Conservation (phyloP, 2,888 invertebrate species). For the Temnothorax unifasciatus region DNA sequence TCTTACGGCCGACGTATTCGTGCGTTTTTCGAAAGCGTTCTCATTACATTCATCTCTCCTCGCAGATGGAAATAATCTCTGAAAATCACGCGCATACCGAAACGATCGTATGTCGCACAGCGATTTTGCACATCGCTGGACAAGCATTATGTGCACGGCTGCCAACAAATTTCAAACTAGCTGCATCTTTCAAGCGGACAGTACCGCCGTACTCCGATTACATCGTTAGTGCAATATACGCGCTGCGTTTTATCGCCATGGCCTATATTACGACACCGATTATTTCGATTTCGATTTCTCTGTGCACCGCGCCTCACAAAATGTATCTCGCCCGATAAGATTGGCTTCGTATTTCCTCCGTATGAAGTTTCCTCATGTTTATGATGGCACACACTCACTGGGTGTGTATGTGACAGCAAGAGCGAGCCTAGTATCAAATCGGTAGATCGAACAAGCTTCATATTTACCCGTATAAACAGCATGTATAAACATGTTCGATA, state of each 20-base stretch:
- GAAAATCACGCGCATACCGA: conserved; percentile 19
- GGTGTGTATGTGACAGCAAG: not conserved
- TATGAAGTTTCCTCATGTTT: conserved; percentile 18
- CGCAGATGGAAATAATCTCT: conserved; percentile 22
- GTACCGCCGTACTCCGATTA: conserved; percentile 19
- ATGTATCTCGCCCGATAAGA: conserved; percentile 24
- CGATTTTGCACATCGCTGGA: conserved; percentile 40
- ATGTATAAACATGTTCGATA: not conserved
- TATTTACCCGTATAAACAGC: not conserved
- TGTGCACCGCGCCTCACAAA: not conserved
- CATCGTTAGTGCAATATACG: conserved; percentile 28
- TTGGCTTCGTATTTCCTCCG: conserved; percentile 5
- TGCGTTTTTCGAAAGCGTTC: conserved; percentile 1
- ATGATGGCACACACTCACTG: not conserved
- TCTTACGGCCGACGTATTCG: not conserved
- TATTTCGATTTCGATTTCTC: conserved; percentile 43
- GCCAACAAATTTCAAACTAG: conserved; percentile 21
- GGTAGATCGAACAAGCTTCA: not conserved
- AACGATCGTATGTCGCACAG: conserved; percentile 29
- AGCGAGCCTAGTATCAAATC: not conserved
- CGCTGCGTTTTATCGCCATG: conserved; percentile 35
- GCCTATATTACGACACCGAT: conserved; percentile 29
- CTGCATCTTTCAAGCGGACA: conserved; percentile 40
- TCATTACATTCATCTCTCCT: not conserved
- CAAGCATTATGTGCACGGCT: conserved; percentile 24